Percentiles rank a stretch among this genome's conserved stretches.
These are phyloP conservation scores for Phengaris alcon DNA, from an alignment of 2,888 invertebrate genomes.

Conservation along the genomic window DNA sequence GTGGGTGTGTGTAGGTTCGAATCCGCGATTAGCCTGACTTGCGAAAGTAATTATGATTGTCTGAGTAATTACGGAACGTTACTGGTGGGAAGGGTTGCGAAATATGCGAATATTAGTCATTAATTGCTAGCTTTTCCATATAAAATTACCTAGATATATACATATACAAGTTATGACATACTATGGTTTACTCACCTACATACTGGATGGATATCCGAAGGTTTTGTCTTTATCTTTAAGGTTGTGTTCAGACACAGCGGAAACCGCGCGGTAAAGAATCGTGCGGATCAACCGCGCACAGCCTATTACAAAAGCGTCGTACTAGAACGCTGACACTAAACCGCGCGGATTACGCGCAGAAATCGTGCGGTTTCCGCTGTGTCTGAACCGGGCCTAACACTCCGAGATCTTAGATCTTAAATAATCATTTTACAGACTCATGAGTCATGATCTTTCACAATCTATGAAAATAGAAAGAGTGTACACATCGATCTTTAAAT, in stretches of 20 bases:
- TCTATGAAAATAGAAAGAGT: neutral
- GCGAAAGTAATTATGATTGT: constrained; percentile 17
- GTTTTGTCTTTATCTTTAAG: no score
- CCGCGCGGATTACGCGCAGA: no score
- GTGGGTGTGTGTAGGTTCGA: constrained; percentile 27
- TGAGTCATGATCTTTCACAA: neutral
- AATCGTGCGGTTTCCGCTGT: no score
- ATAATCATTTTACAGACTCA: no score
- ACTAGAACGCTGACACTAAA: no score
- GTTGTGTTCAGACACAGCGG: no score
- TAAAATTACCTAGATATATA: neutral
- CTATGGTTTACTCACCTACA: neutral
- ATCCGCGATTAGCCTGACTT: constrained; percentile 4
- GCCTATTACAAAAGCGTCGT: no score
- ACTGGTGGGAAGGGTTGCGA: constrained; percentile 1
- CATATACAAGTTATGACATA: neutral
- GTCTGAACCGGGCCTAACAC: no score
- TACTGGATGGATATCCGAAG: neutral
- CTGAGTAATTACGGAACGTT: constrained; percentile 8
- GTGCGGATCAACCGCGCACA: no score
- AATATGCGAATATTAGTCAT: neutral
- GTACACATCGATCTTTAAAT: neutral
- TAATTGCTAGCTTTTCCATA: neutral
- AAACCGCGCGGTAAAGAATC: no score
- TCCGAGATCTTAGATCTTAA: no score